A percentile compares a stretch with the other conserved stretches of the same genome.
phyloP scores from a whole-genome alignment of 2,113 vertebrate species.

The Monarcha castaneiventris region DNA sequence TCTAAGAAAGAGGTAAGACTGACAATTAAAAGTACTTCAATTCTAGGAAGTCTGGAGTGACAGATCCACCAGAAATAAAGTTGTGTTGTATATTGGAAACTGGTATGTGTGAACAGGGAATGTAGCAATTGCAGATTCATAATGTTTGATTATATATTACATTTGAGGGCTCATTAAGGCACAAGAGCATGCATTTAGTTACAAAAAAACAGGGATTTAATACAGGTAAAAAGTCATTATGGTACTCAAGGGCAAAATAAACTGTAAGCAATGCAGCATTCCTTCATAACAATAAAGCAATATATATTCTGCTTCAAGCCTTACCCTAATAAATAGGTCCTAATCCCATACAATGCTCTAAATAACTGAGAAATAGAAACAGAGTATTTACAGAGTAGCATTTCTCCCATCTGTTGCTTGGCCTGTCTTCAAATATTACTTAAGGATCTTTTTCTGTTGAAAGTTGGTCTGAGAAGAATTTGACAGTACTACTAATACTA shows the following conservation, averaged over 20 bases:
- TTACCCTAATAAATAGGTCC: constrained; percentile 3
- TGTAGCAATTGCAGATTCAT: constrained; percentile 4
- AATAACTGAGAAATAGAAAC: constrained; percentile 27
- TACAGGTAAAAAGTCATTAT: constrained; percentile 49
- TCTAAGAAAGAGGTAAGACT: neutral
- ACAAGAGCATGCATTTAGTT: constrained; percentile 40
- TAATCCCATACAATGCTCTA: neutral
- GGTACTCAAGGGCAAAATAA: constrained; percentile 17
- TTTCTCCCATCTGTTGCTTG: neutral
- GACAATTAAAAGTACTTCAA: neutral
- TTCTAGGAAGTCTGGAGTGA: neutral
- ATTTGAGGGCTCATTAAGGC: constrained; percentile 28
- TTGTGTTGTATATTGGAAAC: neutral
- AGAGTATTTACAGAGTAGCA: neutral
- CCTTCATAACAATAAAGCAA: constrained; percentile 15
- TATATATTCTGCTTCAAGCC: neutral
- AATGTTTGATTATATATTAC: constrained; percentile 43
- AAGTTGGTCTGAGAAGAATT: neutral
- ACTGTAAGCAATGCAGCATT: neutral
- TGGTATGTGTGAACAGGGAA: neutral
- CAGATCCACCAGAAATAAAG: neutral
- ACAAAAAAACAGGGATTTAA: constrained; percentile 25
- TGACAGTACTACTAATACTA: neutral
- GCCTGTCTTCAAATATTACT: constrained; percentile 8
- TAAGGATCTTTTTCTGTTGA: neutral